Base-by-base conservation (phyloP, 2,113 vertebrate genomes). In the Otus sunia region DNA sequence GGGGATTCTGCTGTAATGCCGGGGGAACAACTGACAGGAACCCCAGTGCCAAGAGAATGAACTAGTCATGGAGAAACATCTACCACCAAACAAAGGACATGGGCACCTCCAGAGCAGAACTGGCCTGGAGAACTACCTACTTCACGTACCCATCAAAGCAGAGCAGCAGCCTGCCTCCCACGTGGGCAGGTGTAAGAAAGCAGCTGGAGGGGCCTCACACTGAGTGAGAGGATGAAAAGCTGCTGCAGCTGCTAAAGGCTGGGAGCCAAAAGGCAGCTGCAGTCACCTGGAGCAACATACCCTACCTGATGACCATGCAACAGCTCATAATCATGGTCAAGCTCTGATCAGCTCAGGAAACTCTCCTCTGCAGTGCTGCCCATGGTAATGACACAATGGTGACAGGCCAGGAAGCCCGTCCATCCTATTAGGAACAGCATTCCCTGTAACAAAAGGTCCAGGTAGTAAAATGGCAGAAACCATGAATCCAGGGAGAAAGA, bases 341-440 rank as follows among this genome's bases (percentile, higher is more conserved):
- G 56, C 55, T 68, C 74, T 30, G 9, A 27, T 15, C 52, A 43
- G 60, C 63, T 81, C 50, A 72, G 62, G 11, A 53, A 78, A 50
- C 22, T 18, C 45, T 45, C 41, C 26, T 82, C 45, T 47, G 74
- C 55, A 36, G 6, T 66, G 52, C 64, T 81, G 75, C 52, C 66
- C 2, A 0, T 23, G 32, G 43, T 34, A 88, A 43, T 1, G 3
- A 17, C 73, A 43, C 5, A 11, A 20, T 0, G 3, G 36, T 2
- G 19, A 75, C 26, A n/a, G 47, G 36, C 52, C 49, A 60, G 47
- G 49, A 36, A 39, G 11, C 37, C 39, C 23, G 25, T 47, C 76
- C 30, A 11, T 30, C 23, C 58, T 29, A 17, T 19, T 27, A n/a
- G 62, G 67, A 79, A 47, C 21, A 62, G 74, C 21, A 34, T 5